Conservation (phyloP, 2,888 invertebrate genomes). For the Caenorhabditis wallacei region DNA sequence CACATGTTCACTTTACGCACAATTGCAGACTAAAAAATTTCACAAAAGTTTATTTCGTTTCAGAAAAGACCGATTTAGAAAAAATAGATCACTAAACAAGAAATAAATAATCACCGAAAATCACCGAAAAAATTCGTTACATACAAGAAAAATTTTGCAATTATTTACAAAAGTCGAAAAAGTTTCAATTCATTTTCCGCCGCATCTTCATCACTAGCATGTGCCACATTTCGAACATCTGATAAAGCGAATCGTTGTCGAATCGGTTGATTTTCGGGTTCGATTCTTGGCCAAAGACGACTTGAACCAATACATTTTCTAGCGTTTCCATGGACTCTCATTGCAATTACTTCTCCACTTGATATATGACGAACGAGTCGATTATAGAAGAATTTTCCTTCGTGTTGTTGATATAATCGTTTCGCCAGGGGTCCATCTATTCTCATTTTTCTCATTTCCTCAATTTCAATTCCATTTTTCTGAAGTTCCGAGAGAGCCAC, state of each 20-base stretch:
- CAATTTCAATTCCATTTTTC: constrained; percentile 62
- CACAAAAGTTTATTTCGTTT: no score
- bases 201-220: constrained; percentile 84
- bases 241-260: constrained; percentile 92
- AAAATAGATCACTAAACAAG: no score
- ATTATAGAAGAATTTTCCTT: constrained; percentile 77
- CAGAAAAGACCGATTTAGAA: no score
- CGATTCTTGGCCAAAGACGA: constrained; percentile 63
- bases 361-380: constrained; percentile 75
- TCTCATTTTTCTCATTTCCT: constrained; percentile 55
- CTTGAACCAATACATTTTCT: constrained; percentile 68
- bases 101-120: no score
- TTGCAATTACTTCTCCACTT: constrained; percentile 74
- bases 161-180: constrained; percentile 29
- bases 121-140: no score
- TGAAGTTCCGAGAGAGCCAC: constrained; percentile 55
- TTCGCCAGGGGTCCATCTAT: constrained; percentile 56
- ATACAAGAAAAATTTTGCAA: no score
- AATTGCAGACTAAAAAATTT: no score
- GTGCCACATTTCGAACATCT: constrained; percentile 95
- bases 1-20: no score
- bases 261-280: constrained; percentile 85
- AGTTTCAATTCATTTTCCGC: constrained; percentile 41
- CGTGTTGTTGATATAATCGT: constrained; percentile 66
- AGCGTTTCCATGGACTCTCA: constrained; percentile 68